Base-by-base conservation (phyloP, 2,797 vertebrate species). In the Avahi laniger region DNA sequence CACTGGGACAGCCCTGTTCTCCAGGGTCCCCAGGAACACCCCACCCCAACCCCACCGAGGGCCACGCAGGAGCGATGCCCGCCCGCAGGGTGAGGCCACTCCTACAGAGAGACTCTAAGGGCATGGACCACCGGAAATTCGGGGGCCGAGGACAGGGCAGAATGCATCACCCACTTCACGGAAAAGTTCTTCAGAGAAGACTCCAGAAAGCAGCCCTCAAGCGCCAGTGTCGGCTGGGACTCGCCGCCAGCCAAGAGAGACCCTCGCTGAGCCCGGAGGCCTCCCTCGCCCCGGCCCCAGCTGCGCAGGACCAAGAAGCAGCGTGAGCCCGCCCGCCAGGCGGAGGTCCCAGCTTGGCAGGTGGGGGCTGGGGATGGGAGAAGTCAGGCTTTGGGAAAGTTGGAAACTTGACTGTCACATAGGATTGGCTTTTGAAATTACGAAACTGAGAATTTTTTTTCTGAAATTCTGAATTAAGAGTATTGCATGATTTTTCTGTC, bases 141-240 rank as follows among this genome's bases (percentile, higher is more conserved):
- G 20, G 54, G 70, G 33, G 6, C 17, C 5, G 54, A 79, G 43
- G 30, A 11, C 48, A 24, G 35, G 17, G 7, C 4, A 1, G 14
- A 24, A 41, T 0, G 5, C 1, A 28, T 46, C 48, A 4, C 10
- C 24, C 0, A 0, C 46, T 33, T 84, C 17, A 0, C 4, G 43
- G 28, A 52, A 28, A 35, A 4, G 5, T 7, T 83, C 38, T 61
- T 52, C 35, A 26, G 35, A 57, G 30, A 22, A 30, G 80, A 78
- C 10, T 7, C 41, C 48, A 28, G 2, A n/a, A 17, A 35, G 20
- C 18, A 20, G 33, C 18, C 54, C 18, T 17, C 63, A 20, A 35
- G 13, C 35, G 26, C 69, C 43, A 7, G 6, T 1, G 8, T 28
- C 46, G 2, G 7, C 22, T 17, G 11, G 41, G 24, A 30, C 48